Base-by-base conservation (phyloP, 2,113 vertebrate species). In the Leptobrachium leishanense region DNA sequence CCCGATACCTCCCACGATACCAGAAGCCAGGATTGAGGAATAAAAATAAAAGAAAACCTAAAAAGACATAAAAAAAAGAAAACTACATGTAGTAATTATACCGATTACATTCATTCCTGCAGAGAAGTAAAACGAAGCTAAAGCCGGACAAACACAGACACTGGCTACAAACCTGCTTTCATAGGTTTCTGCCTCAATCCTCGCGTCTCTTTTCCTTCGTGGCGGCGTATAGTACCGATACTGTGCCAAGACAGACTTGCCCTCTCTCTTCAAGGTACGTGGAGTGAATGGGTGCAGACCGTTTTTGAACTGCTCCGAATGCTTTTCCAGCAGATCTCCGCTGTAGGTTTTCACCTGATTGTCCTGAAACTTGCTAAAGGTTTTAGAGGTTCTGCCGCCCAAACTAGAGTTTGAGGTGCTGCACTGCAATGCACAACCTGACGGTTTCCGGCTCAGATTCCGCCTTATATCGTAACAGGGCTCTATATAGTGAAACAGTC, bases 181-280 rank as follows among this genome's bases (percentile, higher is more conserved):
- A 76, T 93, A 89, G 0, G 87, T 91, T 64, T 96, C 91, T 66
- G 79, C 87, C 84, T 94, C 92, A 2, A 31, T 62, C 74, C 41
- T 72, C 77, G 5, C 0, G 44, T 59, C 79, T 81, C 59, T 53
- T 84, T 85, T 95, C 73, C 84, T 91, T 83, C 10, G 88, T 31
- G 95, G 92, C 68, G 94, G 92, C 55, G 90, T 95, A 82, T 99
- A 99, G 84, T 92, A 98, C 44, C 95, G 94, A 82, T 96, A 98
- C 10, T 90, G 89, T 12, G 92, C 89, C 76, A 99, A 87, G 81
- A 88, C 91, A 12, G 97, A 94, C 82, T 94, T 94, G 65, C 90
- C 93, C 69, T 95, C 91, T 6, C 95, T 94, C 83, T 93, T 94
- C 72, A 99, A 89, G 7, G 93, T 99, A 78, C 95, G 95, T 10